Base-by-base conservation (phyloP, 2,797 vertebrate genomes). In the Clarias platycephalus region DNA sequence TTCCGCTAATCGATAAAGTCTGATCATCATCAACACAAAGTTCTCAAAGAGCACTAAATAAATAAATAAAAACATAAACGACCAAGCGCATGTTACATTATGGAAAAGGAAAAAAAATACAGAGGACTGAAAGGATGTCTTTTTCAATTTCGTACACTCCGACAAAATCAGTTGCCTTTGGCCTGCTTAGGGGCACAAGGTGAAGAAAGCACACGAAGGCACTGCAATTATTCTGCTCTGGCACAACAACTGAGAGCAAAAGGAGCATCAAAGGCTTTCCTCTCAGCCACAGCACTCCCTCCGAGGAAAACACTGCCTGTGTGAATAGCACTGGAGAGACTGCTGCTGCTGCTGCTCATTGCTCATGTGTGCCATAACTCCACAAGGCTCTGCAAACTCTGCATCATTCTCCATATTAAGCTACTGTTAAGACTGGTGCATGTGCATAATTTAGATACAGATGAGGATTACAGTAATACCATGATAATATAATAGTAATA, bases 191-290 rank as follows among this genome's bases (percentile, higher is more conserved):
- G 93, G 95, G 93, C 90, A 94, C 91, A 92, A 94, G 94, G 93
- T 95, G 92, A 95, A 93, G 90, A 91, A 93, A 92, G 91, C 91
- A 89, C 93, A 94, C 92, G 91, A 94, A 95, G 91, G 93, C 93
- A 90, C 87, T 89, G 91, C 93, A 94, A 94, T 95, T 94, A 94
- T 94, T 94, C 92, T 91, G 92, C 90, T 93, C 93, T 94, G 94
- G 94, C 94, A 94, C 92, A 94, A 94, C 94, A 95, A 95, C 93
- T 94, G 90, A 94, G 91, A 93, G 94, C 93, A 93, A 93, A 95
- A 92, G 81, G 93, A 94, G 94, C 93, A 93, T 95, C 94, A 95
- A 95, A 95, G 93, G 87, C 84, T 93, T 94, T 92, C 91, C 93
- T 92, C 89, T 92, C 91, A 93, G 91, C 92, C 91, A 92, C 88